Evolutionary conservation across 30 jellyfish, hydroid and myxozoan species (phyloP).

Genomic region (Clytia hemisphaerica): DNA sequence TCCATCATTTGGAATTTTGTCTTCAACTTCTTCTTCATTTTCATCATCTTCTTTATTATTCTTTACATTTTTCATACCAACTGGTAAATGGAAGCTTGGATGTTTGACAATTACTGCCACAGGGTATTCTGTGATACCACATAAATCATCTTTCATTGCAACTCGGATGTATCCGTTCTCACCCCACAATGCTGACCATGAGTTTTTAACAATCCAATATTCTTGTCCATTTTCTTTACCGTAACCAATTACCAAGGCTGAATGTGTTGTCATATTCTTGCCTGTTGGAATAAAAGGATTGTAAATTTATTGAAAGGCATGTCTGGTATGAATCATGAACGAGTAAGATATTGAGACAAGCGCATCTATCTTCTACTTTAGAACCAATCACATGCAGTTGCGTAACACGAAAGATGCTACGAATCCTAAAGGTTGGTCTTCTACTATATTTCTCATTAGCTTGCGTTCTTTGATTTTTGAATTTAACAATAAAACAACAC

Average conservation of each 20-base stretch:
- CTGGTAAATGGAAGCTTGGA: conserved; percentile 75
- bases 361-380: no score
- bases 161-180: conserved; percentile 82
- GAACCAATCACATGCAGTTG: no score
- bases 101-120: conserved; percentile 77
- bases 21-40: conserved; percentile 21
- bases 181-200: conserved; percentile 98
- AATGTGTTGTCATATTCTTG: conserved; percentile 81
- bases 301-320: no score
- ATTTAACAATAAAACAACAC: no score
- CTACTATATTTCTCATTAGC: no score
- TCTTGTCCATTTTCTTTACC: conserved; percentile 83
- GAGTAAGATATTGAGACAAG: no score
- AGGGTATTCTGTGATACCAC: conserved; percentile 95
- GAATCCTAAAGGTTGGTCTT: no score
- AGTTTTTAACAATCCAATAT: conserved; percentile 86
- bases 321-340: no score
- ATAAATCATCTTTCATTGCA: conserved; percentile 76
- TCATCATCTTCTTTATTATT: background rate
- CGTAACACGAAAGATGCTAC: no score
- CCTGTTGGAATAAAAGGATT: conserved; percentile 30
- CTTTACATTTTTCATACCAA: conserved; percentile 30
- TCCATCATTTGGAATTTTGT: no score
- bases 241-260: conserved; percentile 90
- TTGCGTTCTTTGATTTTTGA: no score